Evolutionary conservation across 1,140 invertebrate species (phyloP).

Genomic region (Orius insidiosus): DNA sequence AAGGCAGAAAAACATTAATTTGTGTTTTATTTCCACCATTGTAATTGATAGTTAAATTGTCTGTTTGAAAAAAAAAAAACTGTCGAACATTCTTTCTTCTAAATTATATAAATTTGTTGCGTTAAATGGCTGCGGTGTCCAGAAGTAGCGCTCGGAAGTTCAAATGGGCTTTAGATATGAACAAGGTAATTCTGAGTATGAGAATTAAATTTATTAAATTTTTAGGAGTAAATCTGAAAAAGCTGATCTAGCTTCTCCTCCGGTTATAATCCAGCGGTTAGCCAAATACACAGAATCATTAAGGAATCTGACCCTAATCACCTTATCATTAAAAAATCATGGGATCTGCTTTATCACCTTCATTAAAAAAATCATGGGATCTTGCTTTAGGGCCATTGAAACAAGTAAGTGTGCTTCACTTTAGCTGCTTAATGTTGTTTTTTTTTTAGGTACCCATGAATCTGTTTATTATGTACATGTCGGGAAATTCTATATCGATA

Average conservation of each 20-base stretch:
- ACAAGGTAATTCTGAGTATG: too few relatives aligned
- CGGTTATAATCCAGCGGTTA: conserved; percentile 61
- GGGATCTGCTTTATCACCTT: too few relatives aligned
- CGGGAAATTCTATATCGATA: conserved; percentile 96
- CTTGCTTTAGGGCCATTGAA: conserved; percentile 87
- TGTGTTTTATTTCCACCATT: too few relatives aligned
- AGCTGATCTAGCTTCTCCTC: conserved; percentile 46
- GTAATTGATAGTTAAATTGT: too few relatives aligned
- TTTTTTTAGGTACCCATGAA: conserved; percentile 80
- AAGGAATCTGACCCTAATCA: conserved; percentile 61
- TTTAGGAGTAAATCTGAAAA: conserved; percentile 29
- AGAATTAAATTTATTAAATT: conserved; percentile 13
- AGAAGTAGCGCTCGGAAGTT: too few relatives aligned
- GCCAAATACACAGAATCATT: conserved; percentile 50
- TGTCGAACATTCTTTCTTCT: too few relatives aligned
- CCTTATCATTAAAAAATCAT: conserved; percentile 85
- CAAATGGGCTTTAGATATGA: too few relatives aligned
- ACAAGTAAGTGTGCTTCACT: conserved; percentile 32
- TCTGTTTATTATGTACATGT: conserved; percentile 99
- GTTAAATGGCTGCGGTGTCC: too few relatives aligned
- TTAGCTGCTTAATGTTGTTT: neutral
- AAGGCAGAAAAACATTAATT: too few relatives aligned
- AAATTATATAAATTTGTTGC: too few relatives aligned
- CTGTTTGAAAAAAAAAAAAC: too few relatives aligned
- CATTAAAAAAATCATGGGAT: too few relatives aligned